Evolutionary conservation across 2,888 invertebrate genomes (phyloP), one percentile per base, ranked within the genome.

Genomic region (Sisyra terminalis): DNA sequence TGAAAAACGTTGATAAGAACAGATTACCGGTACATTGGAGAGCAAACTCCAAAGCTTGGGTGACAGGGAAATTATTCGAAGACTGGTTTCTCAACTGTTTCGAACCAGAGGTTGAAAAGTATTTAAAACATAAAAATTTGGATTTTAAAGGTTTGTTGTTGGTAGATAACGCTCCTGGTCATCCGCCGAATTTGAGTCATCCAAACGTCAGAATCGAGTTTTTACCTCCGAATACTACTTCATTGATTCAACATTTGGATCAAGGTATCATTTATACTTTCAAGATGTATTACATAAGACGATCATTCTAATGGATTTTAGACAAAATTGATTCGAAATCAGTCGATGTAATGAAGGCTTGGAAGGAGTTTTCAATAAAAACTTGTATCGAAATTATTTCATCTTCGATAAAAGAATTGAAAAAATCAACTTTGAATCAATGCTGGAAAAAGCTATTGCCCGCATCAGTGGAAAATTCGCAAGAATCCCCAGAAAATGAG

Each of bases 71-170:
- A 8, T 6, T 37, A 30, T 13, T 49, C 15, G 42, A 44, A 41
- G 14, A 48, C 50, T 43, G 47, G 45, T 43, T 46, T 50, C 5
- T 8, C 37, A 14, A 37, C 13, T 37, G 8, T 16, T 37, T 16
- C 9, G 37, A 8, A 37, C 37, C 37, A 37, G 37, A 37, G 5
- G 37, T 37, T 8, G 6, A 37, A 37, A 37, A 37, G 13, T 37
- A 37, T 13, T 4, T 37, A 14, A 13, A 11, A 43, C 50, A 52
- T 32, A 51, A 47, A 32, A 50, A 46, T 32, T 42, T 51, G 37
- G 49, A 47, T 18, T 51, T 50, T 46, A 51, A 52, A 47, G 50
- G 48, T 40, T 49, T 53, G 48, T 47, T 48, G 18, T 46, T 50
- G 40, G 40, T 51, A 16, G 49, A 52, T 38, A 50, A 50, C 45